Evolutionary conservation across 2,888 invertebrate species (phyloP), one percentile per base, ranked within the genome.

Genomic region (Eupithecia subumbrata): DNA sequence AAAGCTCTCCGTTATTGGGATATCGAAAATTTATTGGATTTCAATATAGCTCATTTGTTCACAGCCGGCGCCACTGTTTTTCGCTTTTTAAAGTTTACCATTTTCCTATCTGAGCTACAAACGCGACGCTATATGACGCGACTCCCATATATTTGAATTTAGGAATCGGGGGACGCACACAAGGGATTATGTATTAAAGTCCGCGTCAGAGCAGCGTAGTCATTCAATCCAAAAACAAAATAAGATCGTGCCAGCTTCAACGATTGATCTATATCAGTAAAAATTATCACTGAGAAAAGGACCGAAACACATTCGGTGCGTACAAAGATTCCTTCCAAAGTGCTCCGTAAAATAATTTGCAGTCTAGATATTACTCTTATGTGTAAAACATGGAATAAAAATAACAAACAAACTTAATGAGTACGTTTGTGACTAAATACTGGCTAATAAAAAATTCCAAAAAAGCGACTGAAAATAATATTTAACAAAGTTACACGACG

Each of bases 21-120:
- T 56, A 56, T 25, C 56, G 68, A 73, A 43, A 56, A 11, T 56
- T 73, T 43, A 73, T 73, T 73, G 72, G 30, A 68, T 73, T 73
- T 34, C 12, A 72, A 72, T 52, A 56, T 25, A 60, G 25, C 2
- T 60, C 60, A 56, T 9, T 3, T 52, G 52, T n/a, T n/a, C 11
- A 22, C 22, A 56, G 22, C 52, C 1, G 52, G 22, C 9, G 52
- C 52, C 9, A 52, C 11, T 60, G 25, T 25, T 25, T 25, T 60
- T 60, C n/a, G 48, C 8, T 52, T 52, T 11, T n/a, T 7, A 48
- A 43, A 37, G 7, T 18, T n/a, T 48, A 7, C 4, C 18, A 37
- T 52, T 52, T n/a, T n/a, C n/a, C 2, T 52, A 52, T 52, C 52
- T n/a, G n/a, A 52, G 52, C n/a, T 2, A n/a, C 8, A 52, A 52